These are phyloP conservation scores for Malurus alboscapulatus DNA, from an alignment of 2,113 vertebrate species.

Conservation along the genomic window DNA sequence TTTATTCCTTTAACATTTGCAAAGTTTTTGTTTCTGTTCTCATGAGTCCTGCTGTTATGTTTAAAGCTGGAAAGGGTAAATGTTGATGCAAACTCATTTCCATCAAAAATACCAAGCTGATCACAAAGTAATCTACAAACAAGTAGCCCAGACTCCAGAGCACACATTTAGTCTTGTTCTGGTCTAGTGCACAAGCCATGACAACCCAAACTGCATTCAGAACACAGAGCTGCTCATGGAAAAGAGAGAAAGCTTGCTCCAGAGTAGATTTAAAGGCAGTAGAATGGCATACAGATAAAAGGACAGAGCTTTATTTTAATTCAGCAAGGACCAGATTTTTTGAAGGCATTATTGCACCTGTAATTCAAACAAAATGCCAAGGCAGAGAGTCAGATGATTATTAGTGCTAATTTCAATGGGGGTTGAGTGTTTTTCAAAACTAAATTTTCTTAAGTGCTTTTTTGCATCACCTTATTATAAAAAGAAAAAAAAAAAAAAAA, in stretches of 20 bases:
- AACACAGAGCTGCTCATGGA: neutral
- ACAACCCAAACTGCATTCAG: neutral
- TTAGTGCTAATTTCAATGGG: neutral
- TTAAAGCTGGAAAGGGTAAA: slow-evolving; percentile 70
- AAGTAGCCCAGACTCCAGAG: slow-evolving; percentile 57
- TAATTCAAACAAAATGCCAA: neutral
- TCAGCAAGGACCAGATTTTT: neutral
- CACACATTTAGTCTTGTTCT: slow-evolving; percentile 41
- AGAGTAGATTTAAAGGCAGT: neutral
- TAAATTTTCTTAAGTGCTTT: neutral
- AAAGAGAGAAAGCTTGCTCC: neutral
- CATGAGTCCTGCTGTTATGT: slow-evolving; percentile 61
- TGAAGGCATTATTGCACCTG: neutral
- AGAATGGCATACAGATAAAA: neutral
- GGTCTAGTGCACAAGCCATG: neutral
- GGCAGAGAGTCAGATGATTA: neutral
- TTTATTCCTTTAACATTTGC: slow-evolving; percentile 77
- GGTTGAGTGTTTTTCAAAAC: neutral
- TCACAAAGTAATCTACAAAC: slow-evolving; percentile 58
- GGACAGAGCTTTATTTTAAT: neutral
- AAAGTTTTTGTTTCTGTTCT: slow-evolving; percentile 67
- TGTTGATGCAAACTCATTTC: slow-evolving; percentile 72
- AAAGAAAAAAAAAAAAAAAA: neutral
- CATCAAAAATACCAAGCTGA: slow-evolving; percentile 69
- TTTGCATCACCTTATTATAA: neutral